Conservation (phyloP, 1,140 invertebrate genomes). For the Halesus radiatus region DNA sequence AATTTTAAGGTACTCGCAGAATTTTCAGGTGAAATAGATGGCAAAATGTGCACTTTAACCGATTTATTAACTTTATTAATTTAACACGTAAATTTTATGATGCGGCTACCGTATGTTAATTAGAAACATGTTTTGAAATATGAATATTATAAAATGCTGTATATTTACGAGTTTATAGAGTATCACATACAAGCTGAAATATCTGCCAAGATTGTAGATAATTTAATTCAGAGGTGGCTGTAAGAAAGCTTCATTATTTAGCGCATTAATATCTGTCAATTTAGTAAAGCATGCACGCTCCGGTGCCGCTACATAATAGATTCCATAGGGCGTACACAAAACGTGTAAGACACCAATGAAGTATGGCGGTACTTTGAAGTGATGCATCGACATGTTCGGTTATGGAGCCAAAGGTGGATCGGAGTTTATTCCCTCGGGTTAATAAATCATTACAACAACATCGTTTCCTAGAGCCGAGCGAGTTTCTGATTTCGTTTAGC, state of each 20-base stretch:
- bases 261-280: background rate
- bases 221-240: too few relatives aligned
- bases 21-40: conserved; percentile 18
- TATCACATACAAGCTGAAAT: too few relatives aligned
- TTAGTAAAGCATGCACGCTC: conserved; percentile 1
- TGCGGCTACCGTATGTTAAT: background rate
- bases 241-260: too few relatives aligned
- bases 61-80: background rate
- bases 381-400: conserved; percentile 44
- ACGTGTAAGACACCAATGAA: conserved; percentile 48
- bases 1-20: conserved; percentile 14
- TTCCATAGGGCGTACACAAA: conserved; percentile 11
- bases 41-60: background rate
- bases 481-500: conserved; percentile 40
- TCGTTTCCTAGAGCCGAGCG: conserved; percentile 40
- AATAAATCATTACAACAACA: conserved; percentile 58
- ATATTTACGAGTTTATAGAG: too few relatives aligned
- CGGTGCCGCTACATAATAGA: conserved; percentile 13
- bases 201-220: too few relatives aligned
- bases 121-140: background rate
- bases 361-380: conserved; percentile 44
- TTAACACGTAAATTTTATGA: background rate
- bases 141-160: too few relatives aligned
- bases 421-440: conserved; percentile 34
- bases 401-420: conserved; percentile 33